Evolutionary conservation across 1,140 invertebrate species (phyloP), one percentile per base, ranked within the genome.

Genomic region (Ditylenchus dipsaci): DNA sequence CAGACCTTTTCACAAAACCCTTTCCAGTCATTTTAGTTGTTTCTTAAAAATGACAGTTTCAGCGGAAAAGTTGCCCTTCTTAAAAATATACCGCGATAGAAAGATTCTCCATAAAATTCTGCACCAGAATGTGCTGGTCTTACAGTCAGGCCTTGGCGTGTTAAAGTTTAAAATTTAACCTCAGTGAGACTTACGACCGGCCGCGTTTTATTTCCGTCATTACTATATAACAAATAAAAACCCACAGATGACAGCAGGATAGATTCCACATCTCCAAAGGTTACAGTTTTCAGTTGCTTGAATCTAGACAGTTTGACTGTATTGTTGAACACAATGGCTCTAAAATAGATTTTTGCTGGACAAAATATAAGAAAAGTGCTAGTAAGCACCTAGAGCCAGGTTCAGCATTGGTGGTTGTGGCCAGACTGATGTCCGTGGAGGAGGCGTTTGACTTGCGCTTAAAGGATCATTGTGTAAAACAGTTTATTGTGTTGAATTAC

Each of bases 271-370:
- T 42, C 27, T 21, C 59, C 65, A 61, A 67, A 67, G 17, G 45
- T 67, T 7, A 67, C 59, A 27, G 56, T 63, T 49, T 67, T 67
- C 0, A 43, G 29, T 15, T 67, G 65, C 53, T 61, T 59, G 53
- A 67, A 67, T 3, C 65, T 58, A 19, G 53, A 30, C 23, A 67
- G 26, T 45, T 67, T 67, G 0, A 67, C 65, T 5, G 42, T n/a
- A 67, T 67, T 67, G 23, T 67, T 67, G 29, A 63, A 67, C 0
- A 67, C 65, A 7, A 61, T 63, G 5, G 65, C 65, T 21, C 26
- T 59, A 38, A 38, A 45, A 17, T 27, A n/a, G 0, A 1, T 42
- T 8, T 13, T 29, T 26, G 3, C 21, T 53, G n/a, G 21, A 26
- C 21, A 13, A 13, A 13, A n/a, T 15, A 21, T 45, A 38, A 19